Base-by-base conservation (phyloP, 2,113 vertebrate species). In the Platanista minor region DNA sequence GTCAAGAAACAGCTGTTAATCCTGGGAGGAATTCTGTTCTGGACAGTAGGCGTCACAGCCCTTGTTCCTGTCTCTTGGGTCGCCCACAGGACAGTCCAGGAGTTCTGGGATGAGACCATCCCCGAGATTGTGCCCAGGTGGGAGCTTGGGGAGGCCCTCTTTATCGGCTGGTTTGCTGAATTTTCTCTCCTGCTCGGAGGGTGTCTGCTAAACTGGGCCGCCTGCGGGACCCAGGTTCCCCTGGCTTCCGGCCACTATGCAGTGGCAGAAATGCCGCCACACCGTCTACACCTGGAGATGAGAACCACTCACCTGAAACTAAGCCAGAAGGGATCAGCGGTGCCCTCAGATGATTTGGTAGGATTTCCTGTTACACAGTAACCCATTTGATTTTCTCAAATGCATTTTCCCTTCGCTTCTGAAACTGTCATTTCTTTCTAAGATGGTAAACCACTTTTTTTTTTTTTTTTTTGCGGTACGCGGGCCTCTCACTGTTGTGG, bases 101-200 rank as follows among this genome's bases (percentile, higher is more conserved):
- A 99, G 54, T 99, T 99, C 98, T 99, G 99, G 99, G 98, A 99
- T 43, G 98, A 99, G 92, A 99, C 98, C 62, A 97, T 99, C 87
- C 99, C 99, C 25, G 99, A 99, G 23, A 99, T 99, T 92, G 99
- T 99, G 98, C 99, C 99, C 17, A 98, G 99, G 92, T 99, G 99
- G 99, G 99, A 99, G 98, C 99, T 99, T 49, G 99, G 99, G 72
- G 99, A 99, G 94, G 99, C 99, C 0, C 95, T 99, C 96, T 99
- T 99, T 97, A 98, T 99, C 13, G 99, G 99, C 90, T 99, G 99
- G 99, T 99, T 99, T 78, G 99, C 99, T 72, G 99, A 99, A 36
- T 98, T 99, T 94, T 99, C 98, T 4, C 99, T 99, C 66, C 67
- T 99, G 27, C 97, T 99, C 0, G 99, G 99, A 97, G 99, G 99